Percentiles rank a stretch among this genome's conserved stretches.
Evolutionary conservation across 1,140 invertebrate genomes (phyloP).

Genomic region (Aphelinus atriplicis): DNA sequence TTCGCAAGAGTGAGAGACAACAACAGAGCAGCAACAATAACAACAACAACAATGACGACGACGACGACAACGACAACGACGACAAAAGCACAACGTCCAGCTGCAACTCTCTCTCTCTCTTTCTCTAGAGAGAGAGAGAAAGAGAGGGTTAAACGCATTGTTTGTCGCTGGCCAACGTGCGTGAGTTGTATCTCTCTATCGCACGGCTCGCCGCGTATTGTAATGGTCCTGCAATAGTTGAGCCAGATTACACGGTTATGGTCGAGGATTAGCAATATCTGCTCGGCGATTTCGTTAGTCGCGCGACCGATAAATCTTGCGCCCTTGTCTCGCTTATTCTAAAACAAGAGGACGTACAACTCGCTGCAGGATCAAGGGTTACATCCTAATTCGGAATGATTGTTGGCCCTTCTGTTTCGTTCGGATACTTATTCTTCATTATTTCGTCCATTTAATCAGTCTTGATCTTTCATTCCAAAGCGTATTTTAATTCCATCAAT

Average conservation of each 20-base stretch:
- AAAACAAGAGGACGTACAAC: too few relatives aligned
- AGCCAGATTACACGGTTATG: conserved; percentile 43
- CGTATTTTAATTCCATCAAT: too few relatives aligned
- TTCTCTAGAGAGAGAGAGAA: neutral
- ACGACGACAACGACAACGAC: too few relatives aligned
- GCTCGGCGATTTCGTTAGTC: conserved; percentile 16
- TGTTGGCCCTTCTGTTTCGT: too few relatives aligned
- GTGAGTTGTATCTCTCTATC: too few relatives aligned
- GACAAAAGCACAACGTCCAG: conserved; percentile 13
- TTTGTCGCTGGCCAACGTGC: neutral
- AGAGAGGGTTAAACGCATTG: conserved; percentile 30
- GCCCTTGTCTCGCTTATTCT: too few relatives aligned
- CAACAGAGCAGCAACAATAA: conserved; percentile 10
- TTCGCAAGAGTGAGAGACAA: neutral
- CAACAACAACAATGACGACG: neutral
- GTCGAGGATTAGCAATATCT: conserved; percentile 42
- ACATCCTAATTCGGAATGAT: too few relatives aligned
- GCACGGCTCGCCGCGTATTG: conserved; percentile 10
- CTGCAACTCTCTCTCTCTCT: too few relatives aligned
- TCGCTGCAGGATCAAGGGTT: too few relatives aligned
- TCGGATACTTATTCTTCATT: too few relatives aligned
- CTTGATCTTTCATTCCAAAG: too few relatives aligned
- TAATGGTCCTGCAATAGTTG: conserved; percentile 43
- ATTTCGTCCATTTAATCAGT: too few relatives aligned
- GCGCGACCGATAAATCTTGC: conserved; percentile 36